phyloP scores from a whole-genome alignment of 2,113 vertebrate genomes.

The Laticauda laticaudata region DNA sequence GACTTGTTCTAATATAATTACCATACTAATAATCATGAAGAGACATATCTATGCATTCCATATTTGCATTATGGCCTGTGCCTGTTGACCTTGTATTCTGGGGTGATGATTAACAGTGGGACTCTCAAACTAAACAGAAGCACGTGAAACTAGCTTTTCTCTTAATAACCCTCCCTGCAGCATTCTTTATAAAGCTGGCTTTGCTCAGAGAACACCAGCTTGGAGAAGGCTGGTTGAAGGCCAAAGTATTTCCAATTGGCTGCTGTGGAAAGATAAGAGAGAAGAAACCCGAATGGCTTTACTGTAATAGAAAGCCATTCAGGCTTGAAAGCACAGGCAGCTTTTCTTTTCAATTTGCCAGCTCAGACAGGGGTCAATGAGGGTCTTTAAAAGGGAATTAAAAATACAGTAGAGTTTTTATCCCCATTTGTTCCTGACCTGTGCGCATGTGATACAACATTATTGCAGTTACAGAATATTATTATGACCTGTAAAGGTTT shows the following conservation, averaged over 20 bases:
- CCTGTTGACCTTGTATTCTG: neutral
- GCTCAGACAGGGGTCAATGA: neutral
- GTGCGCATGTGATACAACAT: neutral
- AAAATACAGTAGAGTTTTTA: constrained; percentile 17
- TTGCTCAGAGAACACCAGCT: neutral
- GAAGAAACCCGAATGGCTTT: neutral
- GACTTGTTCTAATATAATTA: neutral
- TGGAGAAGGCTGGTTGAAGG: neutral
- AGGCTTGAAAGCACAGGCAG: neutral
- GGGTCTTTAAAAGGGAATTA: constrained; percentile 28
- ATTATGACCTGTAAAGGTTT: constrained; percentile 5
- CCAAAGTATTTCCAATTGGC: neutral
- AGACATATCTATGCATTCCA: neutral
- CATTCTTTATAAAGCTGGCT: neutral
- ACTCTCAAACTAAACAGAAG: neutral
- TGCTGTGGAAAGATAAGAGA: constrained; percentile 3
- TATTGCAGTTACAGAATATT: constrained; percentile 6
- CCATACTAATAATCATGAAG: neutral
- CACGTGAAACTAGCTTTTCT: neutral
- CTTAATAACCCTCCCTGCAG: neutral
- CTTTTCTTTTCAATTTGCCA: neutral
- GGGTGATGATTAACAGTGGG: neutral
- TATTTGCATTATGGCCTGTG: neutral
- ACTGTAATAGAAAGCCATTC: constrained; percentile 15
- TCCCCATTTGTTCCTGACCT: neutral